Evolutionary conservation across 2,888 invertebrate species (phyloP).

Genomic region (Euphydryas editha): DNA sequence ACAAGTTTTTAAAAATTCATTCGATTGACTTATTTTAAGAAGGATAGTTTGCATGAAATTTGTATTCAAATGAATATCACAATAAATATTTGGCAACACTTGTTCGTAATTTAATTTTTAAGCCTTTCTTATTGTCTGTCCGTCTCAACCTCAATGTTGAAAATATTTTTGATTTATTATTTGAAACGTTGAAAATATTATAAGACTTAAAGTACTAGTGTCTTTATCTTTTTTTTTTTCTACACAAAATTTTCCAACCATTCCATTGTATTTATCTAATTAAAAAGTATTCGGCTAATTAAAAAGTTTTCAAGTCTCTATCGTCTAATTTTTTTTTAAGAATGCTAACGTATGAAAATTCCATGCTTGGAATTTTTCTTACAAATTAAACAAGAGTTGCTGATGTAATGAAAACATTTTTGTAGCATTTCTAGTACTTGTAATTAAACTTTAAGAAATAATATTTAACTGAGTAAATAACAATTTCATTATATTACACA

Average conservation of each 20-base stretch:
- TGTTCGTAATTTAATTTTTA: too few relatives aligned
- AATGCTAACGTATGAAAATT: slow-evolving; percentile 31
- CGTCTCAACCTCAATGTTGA: too few relatives aligned
- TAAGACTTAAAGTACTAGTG: background rate
- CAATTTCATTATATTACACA: too few relatives aligned
- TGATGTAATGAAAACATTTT: too few relatives aligned
- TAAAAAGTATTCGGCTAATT: slow-evolving; percentile 46
- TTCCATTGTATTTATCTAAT: slow-evolving; percentile 8
- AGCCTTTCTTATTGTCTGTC: too few relatives aligned
- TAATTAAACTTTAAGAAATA: too few relatives aligned
- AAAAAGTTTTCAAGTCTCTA: slow-evolving; percentile 41
- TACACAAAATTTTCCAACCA: background rate
- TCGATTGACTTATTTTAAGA: too few relatives aligned
- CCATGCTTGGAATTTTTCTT: slow-evolving; percentile 31
- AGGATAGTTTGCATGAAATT: background rate
- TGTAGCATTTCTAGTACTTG: too few relatives aligned
- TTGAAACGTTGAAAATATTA: too few relatives aligned
- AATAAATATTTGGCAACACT: background rate
- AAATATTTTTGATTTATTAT: too few relatives aligned
- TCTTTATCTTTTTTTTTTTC: slow-evolving; percentile 5
- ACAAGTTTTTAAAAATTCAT: too few relatives aligned
- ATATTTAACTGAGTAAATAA: too few relatives aligned
- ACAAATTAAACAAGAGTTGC: slow-evolving; percentile 21
- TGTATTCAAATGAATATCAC: background rate
- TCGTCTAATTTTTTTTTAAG: slow-evolving; percentile 4